Conservation (phyloP, 1,140 invertebrate genomes). For the Hirudo medicinalis region DNA sequence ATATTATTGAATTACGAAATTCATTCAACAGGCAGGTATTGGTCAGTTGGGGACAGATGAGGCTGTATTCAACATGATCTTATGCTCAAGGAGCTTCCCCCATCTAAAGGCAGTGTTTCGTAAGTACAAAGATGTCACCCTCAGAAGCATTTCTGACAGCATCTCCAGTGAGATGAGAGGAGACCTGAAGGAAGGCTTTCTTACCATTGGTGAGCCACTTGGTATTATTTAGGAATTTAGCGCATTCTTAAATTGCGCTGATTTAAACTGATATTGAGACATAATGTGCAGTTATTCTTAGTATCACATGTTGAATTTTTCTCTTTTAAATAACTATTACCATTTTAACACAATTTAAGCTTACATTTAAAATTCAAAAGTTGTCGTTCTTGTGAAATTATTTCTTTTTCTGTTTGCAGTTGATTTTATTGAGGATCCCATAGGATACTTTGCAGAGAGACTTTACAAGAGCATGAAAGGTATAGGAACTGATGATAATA, state of each 20-base stretch:
- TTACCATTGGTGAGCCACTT: constrained; percentile 33
- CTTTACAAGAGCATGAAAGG: constrained; percentile 37
- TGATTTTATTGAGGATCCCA: constrained; percentile 28
- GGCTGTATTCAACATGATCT: constrained; percentile 34
- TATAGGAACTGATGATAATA: constrained; percentile 35
- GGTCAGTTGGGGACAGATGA: constrained; percentile 47
- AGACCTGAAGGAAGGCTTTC: constrained; percentile 35
- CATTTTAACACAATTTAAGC: too few species aligned
- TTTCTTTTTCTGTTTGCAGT: constrained; percentile 33
- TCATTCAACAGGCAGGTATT: constrained; percentile 36
- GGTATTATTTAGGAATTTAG: too few species aligned
- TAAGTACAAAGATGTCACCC: constrained; percentile 37
- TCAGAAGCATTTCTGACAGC: constrained; percentile 38
- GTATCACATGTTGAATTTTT: background rate
- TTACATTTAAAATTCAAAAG: too few species aligned
- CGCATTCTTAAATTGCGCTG: too few species aligned
- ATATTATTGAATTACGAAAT: background rate
- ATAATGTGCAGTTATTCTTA: background rate
- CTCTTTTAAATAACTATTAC: too few species aligned
- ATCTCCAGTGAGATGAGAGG: constrained; percentile 40
- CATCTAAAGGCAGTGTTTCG: constrained; percentile 38
- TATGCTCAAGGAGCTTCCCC: constrained; percentile 32
- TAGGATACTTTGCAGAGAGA: constrained; percentile 38
- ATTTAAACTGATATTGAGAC: too few species aligned
- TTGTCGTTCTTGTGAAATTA: too few species aligned